Conservation (phyloP, 2,797 vertebrate genomes). For the Rhyacichthys aspro region DNA sequence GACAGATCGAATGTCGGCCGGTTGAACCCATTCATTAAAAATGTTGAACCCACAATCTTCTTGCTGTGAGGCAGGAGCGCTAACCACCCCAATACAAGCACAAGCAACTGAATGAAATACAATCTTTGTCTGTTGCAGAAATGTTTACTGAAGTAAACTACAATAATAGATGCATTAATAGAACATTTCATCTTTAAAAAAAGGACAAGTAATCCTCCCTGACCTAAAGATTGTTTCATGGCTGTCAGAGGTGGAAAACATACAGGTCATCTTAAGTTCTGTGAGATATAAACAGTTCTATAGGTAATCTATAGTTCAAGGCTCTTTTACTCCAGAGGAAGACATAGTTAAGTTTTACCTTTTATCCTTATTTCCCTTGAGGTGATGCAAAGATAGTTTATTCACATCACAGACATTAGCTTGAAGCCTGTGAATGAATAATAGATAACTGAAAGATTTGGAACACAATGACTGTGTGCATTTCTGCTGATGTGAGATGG, state of each 20-base stretch:
- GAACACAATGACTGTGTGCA: constrained; percentile 25
- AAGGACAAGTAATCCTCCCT: background rate
- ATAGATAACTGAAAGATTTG: constrained; percentile 31
- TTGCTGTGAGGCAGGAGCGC: too few relatives aligned
- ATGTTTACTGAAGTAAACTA: too few relatives aligned
- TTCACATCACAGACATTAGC: constrained; percentile 44
- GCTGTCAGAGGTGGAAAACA: constrained; percentile 4
- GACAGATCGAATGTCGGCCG: too few relatives aligned
- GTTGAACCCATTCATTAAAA: too few relatives aligned
- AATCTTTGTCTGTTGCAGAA: too few relatives aligned
- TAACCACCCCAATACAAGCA: too few relatives aligned
- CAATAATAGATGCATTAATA: too few relatives aligned
- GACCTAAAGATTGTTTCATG: constrained; percentile 6
- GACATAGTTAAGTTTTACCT: constrained; percentile 39
- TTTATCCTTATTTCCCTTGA: constrained; percentile 35
- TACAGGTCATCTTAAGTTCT: constrained; percentile 20
- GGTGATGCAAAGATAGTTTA: constrained; percentile 28
- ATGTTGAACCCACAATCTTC: too few relatives aligned
- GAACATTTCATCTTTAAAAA: too few relatives aligned
- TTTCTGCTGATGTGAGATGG: constrained; percentile 15
- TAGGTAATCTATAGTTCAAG: constrained; percentile 30
- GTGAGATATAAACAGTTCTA: constrained; percentile 4
- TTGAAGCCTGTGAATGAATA: constrained; percentile 24
- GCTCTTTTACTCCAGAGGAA: constrained; percentile 23
- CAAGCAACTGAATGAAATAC: too few relatives aligned